Conservation (phyloP, 2,113 vertebrate genomes). For the Oceanodroma tethys region DNA sequence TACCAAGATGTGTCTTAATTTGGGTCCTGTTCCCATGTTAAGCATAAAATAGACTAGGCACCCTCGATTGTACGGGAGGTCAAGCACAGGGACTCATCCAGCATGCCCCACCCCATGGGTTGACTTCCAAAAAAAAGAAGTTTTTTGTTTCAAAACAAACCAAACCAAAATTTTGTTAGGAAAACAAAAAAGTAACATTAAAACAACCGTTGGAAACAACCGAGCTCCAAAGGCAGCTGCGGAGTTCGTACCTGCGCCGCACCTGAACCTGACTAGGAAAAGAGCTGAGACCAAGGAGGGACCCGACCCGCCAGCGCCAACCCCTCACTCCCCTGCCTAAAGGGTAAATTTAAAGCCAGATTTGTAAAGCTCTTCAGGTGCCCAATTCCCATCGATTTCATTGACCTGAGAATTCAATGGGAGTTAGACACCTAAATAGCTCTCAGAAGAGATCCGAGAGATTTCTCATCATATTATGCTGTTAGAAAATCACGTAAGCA, state of each 20-base stretch:
- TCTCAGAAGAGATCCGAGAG: neutral
- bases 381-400: neutral
- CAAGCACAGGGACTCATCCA: neutral
- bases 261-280: neutral
- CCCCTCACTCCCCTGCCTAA: neutral
- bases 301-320: accelerated
- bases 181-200: neutral
- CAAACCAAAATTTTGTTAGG: neutral
- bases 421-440: neutral
- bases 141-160: neutral
- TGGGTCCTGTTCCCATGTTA: neutral
- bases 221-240: neutral
- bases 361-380: neutral
- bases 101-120: neutral
- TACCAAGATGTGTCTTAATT: neutral
- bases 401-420: neutral
- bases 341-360: neutral
- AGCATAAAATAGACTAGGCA: neutral
- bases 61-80: neutral
- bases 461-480: neutral
- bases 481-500: neutral
- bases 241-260: neutral
- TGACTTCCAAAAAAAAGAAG: neutral
- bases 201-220: neutral
- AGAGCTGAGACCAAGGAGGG: neutral